phyloP scores from a whole-genome alignment of 2,888 invertebrate genomes.

The Perizoma flavofasciatum region DNA sequence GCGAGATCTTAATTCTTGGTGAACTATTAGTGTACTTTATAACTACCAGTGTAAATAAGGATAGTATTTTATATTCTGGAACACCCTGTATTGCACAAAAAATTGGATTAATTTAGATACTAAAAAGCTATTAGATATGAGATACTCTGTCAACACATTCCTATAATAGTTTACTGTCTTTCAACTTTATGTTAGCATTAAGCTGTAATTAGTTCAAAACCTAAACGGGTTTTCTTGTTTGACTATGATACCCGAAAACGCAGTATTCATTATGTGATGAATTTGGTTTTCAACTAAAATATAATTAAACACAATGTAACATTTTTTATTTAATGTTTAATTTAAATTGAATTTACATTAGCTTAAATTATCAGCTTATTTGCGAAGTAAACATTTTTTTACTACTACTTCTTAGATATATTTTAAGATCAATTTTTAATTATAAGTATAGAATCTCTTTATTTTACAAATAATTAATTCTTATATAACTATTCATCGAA shows the following conservation, averaged over 20 bases:
- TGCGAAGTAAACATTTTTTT: not conserved
- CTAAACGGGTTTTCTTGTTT: too few relatives aligned
- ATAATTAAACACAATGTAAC: constrained; percentile 43
- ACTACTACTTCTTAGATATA: not conserved
- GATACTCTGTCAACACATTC: constrained; percentile 5
- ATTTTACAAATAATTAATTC: constrained; percentile 2
- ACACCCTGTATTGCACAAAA: too few relatives aligned
- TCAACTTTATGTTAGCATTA: constrained; percentile 12
- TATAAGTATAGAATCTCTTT: constrained; percentile 5
- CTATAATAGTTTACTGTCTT: constrained; percentile 3
- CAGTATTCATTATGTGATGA: constrained; percentile 52
- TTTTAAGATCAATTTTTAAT: constrained; percentile 1
- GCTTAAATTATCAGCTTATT: not conserved
- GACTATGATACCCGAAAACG: constrained; percentile 2
- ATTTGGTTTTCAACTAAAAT: constrained; percentile 38
- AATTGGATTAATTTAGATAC: too few relatives aligned
- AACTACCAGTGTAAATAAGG: too few relatives aligned
- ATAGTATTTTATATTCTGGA: too few relatives aligned
- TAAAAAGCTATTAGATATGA: too few relatives aligned
- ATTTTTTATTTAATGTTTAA: constrained; percentile 26
- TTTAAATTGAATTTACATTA: constrained; percentile 14
- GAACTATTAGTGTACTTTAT: too few relatives aligned
- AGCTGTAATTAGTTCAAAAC: constrained; percentile 39
- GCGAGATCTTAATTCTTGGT: too few relatives aligned
- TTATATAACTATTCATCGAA: not conserved